Conservation (phyloP, 1,140 invertebrate species). For the Platyscapa corneri region DNA sequence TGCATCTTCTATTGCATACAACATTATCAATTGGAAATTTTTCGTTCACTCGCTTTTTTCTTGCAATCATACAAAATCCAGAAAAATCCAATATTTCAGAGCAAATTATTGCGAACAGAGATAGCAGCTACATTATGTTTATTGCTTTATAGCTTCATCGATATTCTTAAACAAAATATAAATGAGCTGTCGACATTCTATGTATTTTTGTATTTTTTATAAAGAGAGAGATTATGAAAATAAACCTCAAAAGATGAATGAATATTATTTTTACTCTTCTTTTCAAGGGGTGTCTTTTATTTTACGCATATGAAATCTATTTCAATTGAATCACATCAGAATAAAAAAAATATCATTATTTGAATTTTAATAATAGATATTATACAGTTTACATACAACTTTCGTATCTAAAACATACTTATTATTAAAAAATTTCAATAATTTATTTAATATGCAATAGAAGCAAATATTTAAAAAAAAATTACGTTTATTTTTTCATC, state of each 20-base stretch:
- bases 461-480: no score
- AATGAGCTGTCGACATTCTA: background rate
- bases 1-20: no score
- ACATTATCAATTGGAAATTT: background rate
- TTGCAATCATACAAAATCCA: background rate
- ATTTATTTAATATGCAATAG: no score
- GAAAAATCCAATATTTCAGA: background rate
- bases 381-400: no score
- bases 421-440: no score
- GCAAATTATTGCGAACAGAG: background rate
- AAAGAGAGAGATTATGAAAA: background rate
- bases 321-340: background rate
- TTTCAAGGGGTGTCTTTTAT: background rate
- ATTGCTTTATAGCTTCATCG: no score
- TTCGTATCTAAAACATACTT: no score
- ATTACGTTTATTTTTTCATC: no score
- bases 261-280: background rate
- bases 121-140: background rate
- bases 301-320: background rate
- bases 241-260: background rate
- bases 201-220: background rate
- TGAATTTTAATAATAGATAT: no score
- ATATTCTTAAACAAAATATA: background rate
- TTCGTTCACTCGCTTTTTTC: background rate
- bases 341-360: background rate